These are phyloP conservation scores for Patagioenas fasciata DNA, from an alignment of 2,113 vertebrate genomes.

Conservation along the genomic window DNA sequence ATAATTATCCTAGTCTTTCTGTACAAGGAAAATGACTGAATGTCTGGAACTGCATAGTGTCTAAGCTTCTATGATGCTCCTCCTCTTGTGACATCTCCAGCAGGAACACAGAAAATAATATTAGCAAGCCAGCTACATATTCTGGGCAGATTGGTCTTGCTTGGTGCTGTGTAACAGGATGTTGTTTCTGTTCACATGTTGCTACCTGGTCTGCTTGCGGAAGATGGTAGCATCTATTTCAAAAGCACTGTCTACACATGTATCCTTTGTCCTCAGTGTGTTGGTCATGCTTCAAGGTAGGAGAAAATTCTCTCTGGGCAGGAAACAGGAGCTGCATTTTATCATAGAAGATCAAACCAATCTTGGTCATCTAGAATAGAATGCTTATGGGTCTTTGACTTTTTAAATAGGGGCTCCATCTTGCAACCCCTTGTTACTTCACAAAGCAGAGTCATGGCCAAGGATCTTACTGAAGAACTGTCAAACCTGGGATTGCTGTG, in stretches of 20 bases:
- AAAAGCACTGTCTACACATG: background rate
- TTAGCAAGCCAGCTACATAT: rapidly evolving
- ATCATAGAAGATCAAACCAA: background rate
- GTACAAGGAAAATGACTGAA: background rate
- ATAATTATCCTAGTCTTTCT: background rate
- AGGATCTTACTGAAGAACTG: background rate
- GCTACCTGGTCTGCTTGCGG: background rate
- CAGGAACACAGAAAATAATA: background rate
- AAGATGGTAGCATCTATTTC: background rate
- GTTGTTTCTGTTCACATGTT: background rate
- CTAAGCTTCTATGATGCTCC: background rate
- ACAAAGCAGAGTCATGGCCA: background rate
- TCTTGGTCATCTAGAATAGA: background rate
- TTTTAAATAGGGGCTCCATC: background rate
- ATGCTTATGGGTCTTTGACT: rapidly evolving
- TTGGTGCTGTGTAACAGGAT: too few relatives aligned
- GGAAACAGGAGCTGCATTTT: background rate
- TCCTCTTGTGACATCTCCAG: background rate
- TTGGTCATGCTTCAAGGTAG: background rate
- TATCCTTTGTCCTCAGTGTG: background rate
- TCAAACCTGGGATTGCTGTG: background rate
- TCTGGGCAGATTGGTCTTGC: background rate
- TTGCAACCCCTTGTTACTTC: background rate
- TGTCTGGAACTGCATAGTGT: background rate
- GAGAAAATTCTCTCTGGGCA: background rate